Conservation (phyloP, 1,140 invertebrate genomes). For the Heliconius himera region DNA sequence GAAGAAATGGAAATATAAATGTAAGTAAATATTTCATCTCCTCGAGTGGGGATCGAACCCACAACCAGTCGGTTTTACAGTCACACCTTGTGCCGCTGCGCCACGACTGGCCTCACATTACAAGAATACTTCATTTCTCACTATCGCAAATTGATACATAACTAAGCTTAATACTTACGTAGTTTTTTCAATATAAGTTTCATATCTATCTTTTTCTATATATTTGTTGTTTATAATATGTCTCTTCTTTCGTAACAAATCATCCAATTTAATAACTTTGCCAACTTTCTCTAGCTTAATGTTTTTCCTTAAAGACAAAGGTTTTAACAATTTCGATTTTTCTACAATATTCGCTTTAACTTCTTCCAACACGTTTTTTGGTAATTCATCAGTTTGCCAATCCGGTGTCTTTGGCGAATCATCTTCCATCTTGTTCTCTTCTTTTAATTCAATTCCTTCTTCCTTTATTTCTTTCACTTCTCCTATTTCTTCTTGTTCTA, state of each 20-base stretch:
- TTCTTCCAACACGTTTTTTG: slow-evolving; percentile 58
- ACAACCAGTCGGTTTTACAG: too few relatives aligned
- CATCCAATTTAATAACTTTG: slow-evolving; percentile 62
- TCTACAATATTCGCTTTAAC: slow-evolving; percentile 59
- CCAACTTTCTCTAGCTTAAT: slow-evolving; percentile 64
- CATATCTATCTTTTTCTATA: slow-evolving; percentile 40
- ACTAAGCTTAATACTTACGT: slow-evolving; percentile 46
- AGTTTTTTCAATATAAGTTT: slow-evolving; percentile 58
- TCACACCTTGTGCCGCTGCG: too few relatives aligned
- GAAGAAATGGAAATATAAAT: too few relatives aligned
- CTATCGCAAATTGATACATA: neutral
- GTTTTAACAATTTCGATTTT: slow-evolving; percentile 53
- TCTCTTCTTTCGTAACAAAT: slow-evolving; percentile 53
- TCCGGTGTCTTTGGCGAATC: slow-evolving; percentile 40
- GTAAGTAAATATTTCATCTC: too few relatives aligned
- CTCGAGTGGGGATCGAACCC: too few relatives aligned
- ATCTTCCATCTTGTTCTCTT: slow-evolving; percentile 35
- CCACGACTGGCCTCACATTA: too few relatives aligned
- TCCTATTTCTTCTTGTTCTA: slow-evolving; percentile 23
- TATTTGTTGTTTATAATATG: slow-evolving; percentile 17
- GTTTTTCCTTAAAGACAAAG: slow-evolving; percentile 55
- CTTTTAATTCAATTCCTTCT: slow-evolving; percentile 18
- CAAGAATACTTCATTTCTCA: too few relatives aligned
- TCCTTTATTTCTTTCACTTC: slow-evolving; percentile 24
- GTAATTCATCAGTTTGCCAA: slow-evolving; percentile 61